Conservation (phyloP, 2,113 vertebrate species). For the Chauna torquata region DNA sequence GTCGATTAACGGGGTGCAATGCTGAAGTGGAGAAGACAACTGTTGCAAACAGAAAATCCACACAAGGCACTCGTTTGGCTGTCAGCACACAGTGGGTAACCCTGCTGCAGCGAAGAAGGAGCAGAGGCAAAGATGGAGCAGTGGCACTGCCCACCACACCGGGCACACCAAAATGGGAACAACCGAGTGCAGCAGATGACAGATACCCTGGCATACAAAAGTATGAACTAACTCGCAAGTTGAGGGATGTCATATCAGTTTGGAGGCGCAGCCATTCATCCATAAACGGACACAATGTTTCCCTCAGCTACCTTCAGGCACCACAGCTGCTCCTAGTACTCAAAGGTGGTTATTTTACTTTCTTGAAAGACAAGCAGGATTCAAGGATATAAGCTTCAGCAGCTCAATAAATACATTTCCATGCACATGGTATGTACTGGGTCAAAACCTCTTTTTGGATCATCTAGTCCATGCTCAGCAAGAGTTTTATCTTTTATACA, state of each 20-base stretch:
- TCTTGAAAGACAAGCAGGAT: neutral
- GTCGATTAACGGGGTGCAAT: neutral
- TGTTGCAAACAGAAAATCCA: neutral
- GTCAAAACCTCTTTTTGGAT: neutral
- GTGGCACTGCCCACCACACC: neutral
- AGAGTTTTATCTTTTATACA: neutral
- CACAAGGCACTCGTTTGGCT: accelerated
- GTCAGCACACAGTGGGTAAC: neutral
- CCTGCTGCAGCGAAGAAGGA: neutral
- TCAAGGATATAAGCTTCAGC: neutral
- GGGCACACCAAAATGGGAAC: neutral
- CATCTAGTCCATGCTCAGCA: neutral
- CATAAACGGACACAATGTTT: neutral
- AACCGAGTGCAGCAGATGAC: neutral
- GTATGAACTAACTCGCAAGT: neutral
- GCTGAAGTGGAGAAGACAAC: neutral
- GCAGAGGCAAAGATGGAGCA: neutral
- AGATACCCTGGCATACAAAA: neutral
- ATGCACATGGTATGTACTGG: neutral
- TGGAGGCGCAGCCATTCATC: neutral
- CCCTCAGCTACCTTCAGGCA: neutral
- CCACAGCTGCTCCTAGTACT: neutral
- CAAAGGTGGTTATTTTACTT: neutral
- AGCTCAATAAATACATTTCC: neutral
- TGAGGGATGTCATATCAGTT: neutral